These are phyloP conservation scores for Cephalopachus bancanus DNA, from an alignment of 2,797 vertebrate species.

Conservation along the genomic window DNA sequence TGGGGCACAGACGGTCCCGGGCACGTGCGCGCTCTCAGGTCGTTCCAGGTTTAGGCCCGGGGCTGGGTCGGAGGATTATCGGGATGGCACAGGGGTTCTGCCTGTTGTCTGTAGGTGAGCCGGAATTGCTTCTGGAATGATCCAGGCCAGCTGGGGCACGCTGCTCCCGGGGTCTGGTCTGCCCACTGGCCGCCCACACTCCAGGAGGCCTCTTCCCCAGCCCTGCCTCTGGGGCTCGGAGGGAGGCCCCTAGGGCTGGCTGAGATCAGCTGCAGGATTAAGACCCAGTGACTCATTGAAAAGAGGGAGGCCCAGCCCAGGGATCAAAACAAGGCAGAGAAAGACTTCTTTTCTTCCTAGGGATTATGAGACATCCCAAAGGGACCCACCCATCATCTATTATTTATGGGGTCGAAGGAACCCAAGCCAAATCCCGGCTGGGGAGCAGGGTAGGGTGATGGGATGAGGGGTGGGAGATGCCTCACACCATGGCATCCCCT, in stretches of 20 bases:
- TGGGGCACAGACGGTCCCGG: not conserved
- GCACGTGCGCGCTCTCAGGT: not conserved
- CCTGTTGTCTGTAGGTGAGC: not conserved
- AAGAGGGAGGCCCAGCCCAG: not conserved
- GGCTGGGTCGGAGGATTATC: not conserved
- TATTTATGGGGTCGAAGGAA: not conserved
- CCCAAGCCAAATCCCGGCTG: not conserved
- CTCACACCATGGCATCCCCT: too few species aligned
- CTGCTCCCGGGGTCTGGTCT: not conserved
- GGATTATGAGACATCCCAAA: not conserved
- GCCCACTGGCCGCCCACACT: not conserved
- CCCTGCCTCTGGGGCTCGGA: not conserved
- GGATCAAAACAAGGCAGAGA: constrained; percentile 30
- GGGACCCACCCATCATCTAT: not conserved
- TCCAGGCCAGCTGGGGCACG: constrained; percentile 1
- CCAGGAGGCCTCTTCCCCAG: not conserved
- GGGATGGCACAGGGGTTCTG: not conserved
- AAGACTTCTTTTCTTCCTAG: not conserved
- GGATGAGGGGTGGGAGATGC: not conserved
- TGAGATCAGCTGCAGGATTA: constrained; percentile 12
- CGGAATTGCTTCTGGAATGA: constrained; percentile 43
- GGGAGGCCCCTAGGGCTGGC: not conserved
- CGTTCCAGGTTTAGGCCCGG: not conserved
- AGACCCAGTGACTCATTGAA: constrained; percentile 45
- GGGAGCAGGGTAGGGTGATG: not conserved